These are phyloP conservation scores for Mycalesis mineus DNA, from an alignment of 2,888 invertebrate species.

Conservation along the genomic window DNA sequence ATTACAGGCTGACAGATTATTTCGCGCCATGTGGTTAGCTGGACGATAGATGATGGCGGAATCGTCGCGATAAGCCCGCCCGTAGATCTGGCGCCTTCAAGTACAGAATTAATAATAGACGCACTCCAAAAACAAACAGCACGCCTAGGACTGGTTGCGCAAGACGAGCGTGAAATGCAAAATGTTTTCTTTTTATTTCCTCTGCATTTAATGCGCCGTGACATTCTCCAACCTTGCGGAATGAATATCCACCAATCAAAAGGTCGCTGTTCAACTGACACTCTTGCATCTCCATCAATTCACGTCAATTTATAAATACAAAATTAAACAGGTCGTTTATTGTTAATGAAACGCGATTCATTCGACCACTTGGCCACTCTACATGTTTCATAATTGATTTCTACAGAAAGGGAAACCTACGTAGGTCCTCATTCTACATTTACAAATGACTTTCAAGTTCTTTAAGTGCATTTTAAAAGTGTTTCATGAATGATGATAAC, in stretches of 20 bases:
- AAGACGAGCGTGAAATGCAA: slow-evolving; percentile 22
- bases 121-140: slow-evolving; percentile 20
- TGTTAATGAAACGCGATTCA: slow-evolving; percentile 40
- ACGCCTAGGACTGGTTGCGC: slow-evolving; percentile 18
- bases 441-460: background rate
- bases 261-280: slow-evolving; percentile 55
- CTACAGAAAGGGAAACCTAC: background rate
- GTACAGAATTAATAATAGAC: slow-evolving; percentile 15
- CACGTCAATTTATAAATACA: slow-evolving; percentile 39
- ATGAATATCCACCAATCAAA: slow-evolving; percentile 53
- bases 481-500: too few species aligned
- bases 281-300: slow-evolving; percentile 55
- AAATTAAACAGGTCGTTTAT: slow-evolving; percentile 37
- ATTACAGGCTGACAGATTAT: background rate
- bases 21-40: background rate
- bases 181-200: slow-evolving; percentile 28
- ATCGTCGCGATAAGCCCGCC: background rate
- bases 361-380: slow-evolving; percentile 25
- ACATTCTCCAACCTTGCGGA: slow-evolving; percentile 39
- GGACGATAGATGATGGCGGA: background rate
- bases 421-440: background rate
- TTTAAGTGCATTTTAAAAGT: too few species aligned
- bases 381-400: slow-evolving; percentile 9
- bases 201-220: slow-evolving; percentile 30
- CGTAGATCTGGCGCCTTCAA: background rate